phyloP scores from a whole-genome alignment of 2,797 vertebrate species.

The Gymnopithys bicolor region DNA sequence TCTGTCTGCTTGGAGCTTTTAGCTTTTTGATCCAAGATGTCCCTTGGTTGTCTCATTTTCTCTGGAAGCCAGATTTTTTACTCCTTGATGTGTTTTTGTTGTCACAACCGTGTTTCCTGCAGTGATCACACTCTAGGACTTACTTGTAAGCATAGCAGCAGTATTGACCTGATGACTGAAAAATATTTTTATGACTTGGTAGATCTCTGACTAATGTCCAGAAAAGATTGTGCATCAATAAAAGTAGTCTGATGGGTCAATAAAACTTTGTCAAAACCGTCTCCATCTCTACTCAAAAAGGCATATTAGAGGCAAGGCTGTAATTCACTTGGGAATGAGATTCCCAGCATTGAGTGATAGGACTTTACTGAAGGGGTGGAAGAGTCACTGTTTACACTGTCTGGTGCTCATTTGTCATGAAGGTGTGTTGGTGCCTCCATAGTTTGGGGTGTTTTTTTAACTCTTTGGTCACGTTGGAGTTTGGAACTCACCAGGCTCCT shows the following conservation, averaged over 20 bases:
- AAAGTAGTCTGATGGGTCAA: neutral
- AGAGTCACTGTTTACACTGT: neutral
- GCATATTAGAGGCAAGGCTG: neutral
- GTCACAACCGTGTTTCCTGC: neutral
- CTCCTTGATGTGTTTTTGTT: neutral
- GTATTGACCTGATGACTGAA: constrained; percentile 4
- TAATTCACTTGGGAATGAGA: neutral
- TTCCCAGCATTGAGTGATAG: neutral
- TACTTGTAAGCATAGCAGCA: neutral
- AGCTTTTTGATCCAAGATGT: neutral
- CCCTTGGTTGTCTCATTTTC: neutral
- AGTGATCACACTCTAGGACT: neutral
- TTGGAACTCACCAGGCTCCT: neutral
- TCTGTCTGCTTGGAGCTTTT: neutral
- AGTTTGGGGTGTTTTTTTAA: neutral
- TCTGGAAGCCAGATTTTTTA: neutral
- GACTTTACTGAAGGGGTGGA: neutral
- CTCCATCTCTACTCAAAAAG: neutral
- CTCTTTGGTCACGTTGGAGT: neutral
- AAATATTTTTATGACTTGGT: neutral
- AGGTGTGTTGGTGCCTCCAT: neutral
- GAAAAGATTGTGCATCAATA: neutral
- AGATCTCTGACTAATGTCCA: neutral
- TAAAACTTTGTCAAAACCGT: constrained; percentile 1
- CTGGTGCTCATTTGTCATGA: neutral